Conservation (phyloP, 2,113 vertebrate species). For the Prinia subflava region DNA sequence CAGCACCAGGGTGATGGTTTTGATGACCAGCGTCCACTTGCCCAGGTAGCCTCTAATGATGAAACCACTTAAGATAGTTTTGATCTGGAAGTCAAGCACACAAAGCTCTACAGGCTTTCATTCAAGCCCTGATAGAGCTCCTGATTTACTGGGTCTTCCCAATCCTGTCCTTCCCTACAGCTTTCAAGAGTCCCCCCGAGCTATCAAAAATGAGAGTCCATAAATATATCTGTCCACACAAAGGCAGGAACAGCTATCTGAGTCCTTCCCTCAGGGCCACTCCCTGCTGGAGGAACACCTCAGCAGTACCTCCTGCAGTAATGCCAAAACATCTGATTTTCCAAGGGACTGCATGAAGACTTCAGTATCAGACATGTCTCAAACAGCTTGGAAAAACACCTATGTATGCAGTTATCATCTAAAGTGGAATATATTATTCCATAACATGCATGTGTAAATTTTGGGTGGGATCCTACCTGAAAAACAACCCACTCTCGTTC, state of each 20-base stretch:
- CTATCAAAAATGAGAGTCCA: background rate
- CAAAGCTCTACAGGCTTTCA: slow-evolving; percentile 61
- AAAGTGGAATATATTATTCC: background rate
- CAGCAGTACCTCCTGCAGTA: background rate
- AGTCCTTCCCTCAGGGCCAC: background rate
- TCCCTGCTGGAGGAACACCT: background rate
- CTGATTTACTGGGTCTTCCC: background rate
- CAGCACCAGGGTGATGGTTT: slow-evolving; percentile 93
- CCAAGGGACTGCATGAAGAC: background rate
- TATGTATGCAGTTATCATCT: background rate
- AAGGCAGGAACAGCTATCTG: background rate
- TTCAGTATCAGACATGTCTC: background rate
- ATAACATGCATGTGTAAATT: fast-evolving
- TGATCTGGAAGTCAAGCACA: slow-evolving; percentile 85
- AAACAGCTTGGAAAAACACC: background rate
- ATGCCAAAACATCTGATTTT: background rate
- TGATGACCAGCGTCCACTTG: slow-evolving; percentile 95
- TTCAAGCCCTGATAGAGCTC: slow-evolving; percentile 36
- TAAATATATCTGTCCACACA: background rate
- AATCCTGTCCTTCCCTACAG: background rate
- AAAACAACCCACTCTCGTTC: background rate
- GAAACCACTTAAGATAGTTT: slow-evolving; percentile 97
- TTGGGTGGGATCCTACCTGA: background rate
- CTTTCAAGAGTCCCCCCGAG: background rate
- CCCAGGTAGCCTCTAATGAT: slow-evolving; percentile 97